Evolutionary conservation across 1,140 invertebrate genomes (phyloP).

Genomic region (Hyles vespertilio): DNA sequence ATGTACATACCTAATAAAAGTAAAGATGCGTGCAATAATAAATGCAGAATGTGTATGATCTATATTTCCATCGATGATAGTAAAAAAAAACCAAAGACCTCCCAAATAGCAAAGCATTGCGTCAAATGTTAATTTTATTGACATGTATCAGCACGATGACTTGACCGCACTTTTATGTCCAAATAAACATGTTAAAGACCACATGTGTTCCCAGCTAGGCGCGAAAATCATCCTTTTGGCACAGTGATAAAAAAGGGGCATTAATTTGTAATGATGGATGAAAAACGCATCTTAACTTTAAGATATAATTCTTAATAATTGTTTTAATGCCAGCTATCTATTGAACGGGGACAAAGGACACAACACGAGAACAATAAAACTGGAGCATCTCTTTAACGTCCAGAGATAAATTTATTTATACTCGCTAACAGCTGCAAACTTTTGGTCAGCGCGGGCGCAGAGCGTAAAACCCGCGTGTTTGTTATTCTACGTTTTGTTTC

Average conservation of each 20-base stretch:
- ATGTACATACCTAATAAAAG: too few relatives aligned
- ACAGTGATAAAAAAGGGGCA: not conserved
- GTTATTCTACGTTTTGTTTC: conserved; percentile 66
- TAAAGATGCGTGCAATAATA: too few relatives aligned
- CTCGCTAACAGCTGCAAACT: conserved; percentile 68
- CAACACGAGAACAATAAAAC: conserved; percentile 57
- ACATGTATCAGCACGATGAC: conserved; percentile 11
- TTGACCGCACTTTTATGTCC: conserved; percentile 44
- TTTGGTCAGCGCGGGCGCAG: conserved; percentile 60
- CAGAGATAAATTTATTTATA: conserved; percentile 73
- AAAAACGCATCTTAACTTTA: not conserved
- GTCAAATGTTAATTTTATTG: conserved; percentile 31
- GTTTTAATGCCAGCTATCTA: conserved; percentile 1
- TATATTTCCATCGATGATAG: too few relatives aligned
- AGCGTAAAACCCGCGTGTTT: conserved; percentile 51
- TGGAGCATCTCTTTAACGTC: conserved; percentile 59
- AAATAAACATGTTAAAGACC: conserved; percentile 33
- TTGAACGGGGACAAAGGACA: conserved; percentile 46
- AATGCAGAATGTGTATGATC: too few relatives aligned
- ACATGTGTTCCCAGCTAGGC: conserved; percentile 16
- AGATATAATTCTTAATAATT: not conserved
- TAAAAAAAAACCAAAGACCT: conserved; percentile 16
- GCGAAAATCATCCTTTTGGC: not conserved
- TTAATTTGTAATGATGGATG: not conserved
- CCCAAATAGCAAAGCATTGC: conserved; percentile 19